Evolutionary conservation across 2,888 invertebrate species (phyloP), one percentile per base, ranked within the genome.

Genomic region (Drepana falcataria): DNA sequence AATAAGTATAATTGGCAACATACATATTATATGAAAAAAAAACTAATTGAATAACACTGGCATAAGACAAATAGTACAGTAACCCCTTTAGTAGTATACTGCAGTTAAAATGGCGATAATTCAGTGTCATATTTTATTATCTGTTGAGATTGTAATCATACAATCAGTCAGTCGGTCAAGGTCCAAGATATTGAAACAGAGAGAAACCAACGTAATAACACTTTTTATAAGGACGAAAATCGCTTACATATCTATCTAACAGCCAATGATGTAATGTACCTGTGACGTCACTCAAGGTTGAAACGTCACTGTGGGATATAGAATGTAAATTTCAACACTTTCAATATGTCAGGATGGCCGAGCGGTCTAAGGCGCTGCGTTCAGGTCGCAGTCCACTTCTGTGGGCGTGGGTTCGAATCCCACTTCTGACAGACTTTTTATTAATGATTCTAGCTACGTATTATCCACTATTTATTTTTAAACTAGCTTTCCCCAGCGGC

Each of bases 351-450:
- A 85, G 85, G 85, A 83, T 85, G 83, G 84, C 84, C 85, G 85
- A 85, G 85, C 85, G 85, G 85, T 85, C 85, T 85, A 85, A 85
- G 85, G 86, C 86, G 86, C 86, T 86, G 85, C 86, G 86, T 86
- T 86, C 86, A 87, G 85, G 86, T 87, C 85, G 85, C 85, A 86
- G 87, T 87, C 86, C 87, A 86, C 86, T 87, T 87, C 86, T 86
- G 85, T 85, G 85, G 86, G 86, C 86, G 86, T 85, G 86, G 86
- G 85, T 86, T 86, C 85, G 85, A 86, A 86, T 86, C 86, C 86
- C 86, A 85, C 85, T 86, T 86, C 85, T 86, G 85, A 86, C 85
- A 86, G 61, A 59, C 0, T n/a, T 55, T 70, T 77, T 77, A 51
- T 52, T 48, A 35, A 54, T 51, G 49, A 48, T 40, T 21, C 21